phyloP scores from a whole-genome alignment of 1,140 invertebrate species.

The Cotesia vestalis region DNA sequence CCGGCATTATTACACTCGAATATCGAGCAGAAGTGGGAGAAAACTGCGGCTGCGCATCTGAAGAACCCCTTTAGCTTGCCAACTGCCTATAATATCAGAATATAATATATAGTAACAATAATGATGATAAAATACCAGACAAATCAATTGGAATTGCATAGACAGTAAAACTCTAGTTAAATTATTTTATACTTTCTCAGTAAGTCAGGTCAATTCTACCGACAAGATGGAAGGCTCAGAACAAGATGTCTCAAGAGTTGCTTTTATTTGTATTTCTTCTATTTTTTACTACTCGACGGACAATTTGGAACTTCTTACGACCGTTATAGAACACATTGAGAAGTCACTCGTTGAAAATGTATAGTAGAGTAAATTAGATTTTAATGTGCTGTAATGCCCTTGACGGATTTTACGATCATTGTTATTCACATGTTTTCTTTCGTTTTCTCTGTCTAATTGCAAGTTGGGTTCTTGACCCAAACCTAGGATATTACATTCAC shows the following conservation, averaged over 20 bases:
- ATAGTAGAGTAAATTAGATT: conserved; percentile 8
- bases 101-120: conserved; percentile 15
- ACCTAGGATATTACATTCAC: neutral
- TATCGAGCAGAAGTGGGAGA: conserved; percentile 35
- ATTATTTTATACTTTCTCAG: neutral
- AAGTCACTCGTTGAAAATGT: conserved; percentile 56
- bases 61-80: conserved; percentile 7
- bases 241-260: conserved; percentile 32
- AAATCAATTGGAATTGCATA: conserved; percentile 19
- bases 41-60: conserved; percentile 28
- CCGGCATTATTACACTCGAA: conserved; percentile 16
- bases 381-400: conserved; percentile 29
- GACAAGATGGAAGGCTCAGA: conserved; percentile 1
- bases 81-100: conserved; percentile 1
- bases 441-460: neutral
- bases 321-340: conserved; percentile 53
- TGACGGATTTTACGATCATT: conserved; percentile 27
- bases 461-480: conserved; percentile 17
- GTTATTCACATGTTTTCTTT: neutral
- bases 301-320: conserved; percentile 52
- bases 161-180: neutral
- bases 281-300: neutral
- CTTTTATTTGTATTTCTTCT: no score
- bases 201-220: neutral
- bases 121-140: neutral